Evolutionary conservation across 2,888 invertebrate species (phyloP).

Genomic region (Chrysopilus asiliformis): DNA sequence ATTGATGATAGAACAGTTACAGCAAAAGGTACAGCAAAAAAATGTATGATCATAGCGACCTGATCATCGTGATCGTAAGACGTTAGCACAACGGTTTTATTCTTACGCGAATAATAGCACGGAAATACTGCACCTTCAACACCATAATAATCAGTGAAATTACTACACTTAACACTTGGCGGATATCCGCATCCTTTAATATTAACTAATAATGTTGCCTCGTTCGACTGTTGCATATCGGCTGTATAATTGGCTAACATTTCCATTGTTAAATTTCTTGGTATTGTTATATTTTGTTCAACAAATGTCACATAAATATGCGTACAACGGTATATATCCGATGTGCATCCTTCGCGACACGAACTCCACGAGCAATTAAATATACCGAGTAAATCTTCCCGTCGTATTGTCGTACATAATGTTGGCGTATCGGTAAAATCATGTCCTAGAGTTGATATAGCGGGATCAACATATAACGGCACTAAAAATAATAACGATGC

Average conservation of each 20-base stretch:
- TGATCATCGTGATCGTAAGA: conserved; percentile 73
- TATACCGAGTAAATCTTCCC: conserved; percentile 70
- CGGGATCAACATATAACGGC: conserved; percentile 70
- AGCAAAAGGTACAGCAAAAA: conserved; percentile 71
- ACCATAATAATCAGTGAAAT: conserved; percentile 60
- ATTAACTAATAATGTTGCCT: conserved; percentile 59
- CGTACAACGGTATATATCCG: conserved; percentile 55
- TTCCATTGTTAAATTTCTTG: conserved; percentile 29
- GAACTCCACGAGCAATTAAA: conserved; percentile 87
- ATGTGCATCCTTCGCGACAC: conserved; percentile 80
- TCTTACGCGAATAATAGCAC: conserved; percentile 76
- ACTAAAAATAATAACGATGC: conserved; percentile 59
- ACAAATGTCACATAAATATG: conserved; percentile 48
- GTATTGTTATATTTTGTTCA: conserved; percentile 35
- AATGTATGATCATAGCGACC: conserved; percentile 68
- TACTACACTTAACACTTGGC: conserved; percentile 71
- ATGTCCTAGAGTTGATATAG: conserved; percentile 74
- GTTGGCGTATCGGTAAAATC: conserved; percentile 77
- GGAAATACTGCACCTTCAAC: conserved; percentile 63
- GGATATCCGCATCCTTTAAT: conserved; percentile 88
- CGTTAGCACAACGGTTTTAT: conserved; percentile 69
- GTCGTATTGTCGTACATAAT: conserved; percentile 67
- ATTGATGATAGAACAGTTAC: conserved; percentile 73
- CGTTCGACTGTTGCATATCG: conserved; percentile 35
- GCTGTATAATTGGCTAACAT: conserved; percentile 28